phyloP scores from a whole-genome alignment of 2,888 invertebrate species.

The Camptogramma bilineatum region DNA sequence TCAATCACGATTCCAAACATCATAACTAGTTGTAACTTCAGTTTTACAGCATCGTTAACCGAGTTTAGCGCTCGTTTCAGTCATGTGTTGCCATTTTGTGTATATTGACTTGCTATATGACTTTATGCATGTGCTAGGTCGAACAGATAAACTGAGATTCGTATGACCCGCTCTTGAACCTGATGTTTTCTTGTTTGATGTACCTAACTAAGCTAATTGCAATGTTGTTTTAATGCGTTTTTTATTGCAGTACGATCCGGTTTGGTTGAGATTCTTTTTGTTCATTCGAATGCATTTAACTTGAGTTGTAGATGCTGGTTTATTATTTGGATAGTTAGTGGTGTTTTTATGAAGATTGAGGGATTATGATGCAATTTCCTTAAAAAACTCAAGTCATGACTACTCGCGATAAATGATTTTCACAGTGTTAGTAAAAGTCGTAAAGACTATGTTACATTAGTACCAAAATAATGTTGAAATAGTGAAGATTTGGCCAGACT shows the following conservation, averaged over 20 bases:
- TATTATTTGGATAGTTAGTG: neutral
- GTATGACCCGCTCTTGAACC: conserved; percentile 58
- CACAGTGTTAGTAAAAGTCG: too few species aligned
- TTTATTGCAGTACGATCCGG: conserved; percentile 36
- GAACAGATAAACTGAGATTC: conserved; percentile 61
- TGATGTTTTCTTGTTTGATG: conserved; percentile 31
- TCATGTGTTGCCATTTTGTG: conserved; percentile 45
- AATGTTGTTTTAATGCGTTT: conserved; percentile 36
- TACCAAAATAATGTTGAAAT: too few species aligned
- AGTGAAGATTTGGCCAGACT: too few species aligned
- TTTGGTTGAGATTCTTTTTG: conserved; percentile 26
- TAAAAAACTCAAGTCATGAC: too few species aligned
- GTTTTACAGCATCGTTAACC: conserved; percentile 27
- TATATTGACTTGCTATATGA: conserved; percentile 56
- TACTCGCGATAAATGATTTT: neutral
- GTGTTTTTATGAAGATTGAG: neutral
- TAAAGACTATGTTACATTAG: too few species aligned
- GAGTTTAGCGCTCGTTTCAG: conserved; percentile 31
- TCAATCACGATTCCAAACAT: neutral
- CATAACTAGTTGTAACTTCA: conserved; percentile 7
- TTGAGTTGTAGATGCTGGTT: conserved; percentile 3
- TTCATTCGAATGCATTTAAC: conserved; percentile 8
- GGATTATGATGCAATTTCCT: neutral
- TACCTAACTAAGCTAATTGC: conserved; percentile 35
- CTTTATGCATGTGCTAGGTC: conserved; percentile 69